phyloP scores from a whole-genome alignment of 2,113 vertebrate species.

The Columbina picui region DNA sequence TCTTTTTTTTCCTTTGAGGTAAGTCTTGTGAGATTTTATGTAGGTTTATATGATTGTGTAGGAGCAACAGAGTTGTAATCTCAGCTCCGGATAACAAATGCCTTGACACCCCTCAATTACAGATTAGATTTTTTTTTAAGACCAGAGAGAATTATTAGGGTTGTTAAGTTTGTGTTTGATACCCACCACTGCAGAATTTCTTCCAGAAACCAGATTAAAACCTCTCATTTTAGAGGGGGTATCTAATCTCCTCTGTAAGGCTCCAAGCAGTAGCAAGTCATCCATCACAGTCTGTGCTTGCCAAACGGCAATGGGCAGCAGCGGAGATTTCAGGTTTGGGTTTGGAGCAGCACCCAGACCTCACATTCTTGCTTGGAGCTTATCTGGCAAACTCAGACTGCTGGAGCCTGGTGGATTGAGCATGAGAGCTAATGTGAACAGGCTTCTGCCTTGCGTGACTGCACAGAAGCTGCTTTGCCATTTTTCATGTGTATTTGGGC shows the following conservation, averaged over 20 bases:
- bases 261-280: constrained; percentile 16
- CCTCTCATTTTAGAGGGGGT: background rate
- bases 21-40: background rate
- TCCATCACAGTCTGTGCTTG: background rate
- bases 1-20: background rate
- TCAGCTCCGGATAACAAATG: background rate
- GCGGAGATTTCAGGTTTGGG: background rate
- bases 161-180: background rate
- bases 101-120: background rate
- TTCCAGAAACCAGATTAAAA: constrained; percentile 37
- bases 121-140: background rate
- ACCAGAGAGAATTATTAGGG: background rate
- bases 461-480: background rate
- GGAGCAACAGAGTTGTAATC: background rate
- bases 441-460: background rate
- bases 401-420: constrained; percentile 47
- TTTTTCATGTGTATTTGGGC: background rate
- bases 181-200: background rate
- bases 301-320: background rate
- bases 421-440: background rate
- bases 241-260: constrained; percentile 46
- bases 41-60: background rate
- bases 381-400: constrained; percentile 32
- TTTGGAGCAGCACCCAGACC: constrained; percentile 26
- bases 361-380: constrained; percentile 44